Conservation (phyloP, 2,888 invertebrate genomes). For the Monopis laevigella region DNA sequence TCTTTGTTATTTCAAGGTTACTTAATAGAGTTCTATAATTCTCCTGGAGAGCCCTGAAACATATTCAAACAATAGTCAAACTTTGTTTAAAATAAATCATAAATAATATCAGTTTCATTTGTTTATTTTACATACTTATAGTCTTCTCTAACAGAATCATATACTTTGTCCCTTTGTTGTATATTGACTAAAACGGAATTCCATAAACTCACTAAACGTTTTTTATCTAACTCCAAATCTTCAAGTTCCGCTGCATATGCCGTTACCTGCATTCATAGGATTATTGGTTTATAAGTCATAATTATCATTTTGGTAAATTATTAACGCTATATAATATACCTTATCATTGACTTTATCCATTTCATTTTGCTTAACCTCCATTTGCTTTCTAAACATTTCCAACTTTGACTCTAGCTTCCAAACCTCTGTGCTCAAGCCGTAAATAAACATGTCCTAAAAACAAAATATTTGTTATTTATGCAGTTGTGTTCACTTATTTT, state of each 20-base stretch:
- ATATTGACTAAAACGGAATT: constrained; percentile 78
- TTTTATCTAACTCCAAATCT: constrained; percentile 74
- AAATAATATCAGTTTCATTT: neutral
- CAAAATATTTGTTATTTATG: no score
- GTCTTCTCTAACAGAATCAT: constrained; percentile 69
- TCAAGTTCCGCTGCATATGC: constrained; percentile 79
- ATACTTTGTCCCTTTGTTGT: constrained; percentile 72
- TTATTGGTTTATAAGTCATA: neutral
- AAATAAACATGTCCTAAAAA: constrained; percentile 71
- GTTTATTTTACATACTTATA: constrained; percentile 51
- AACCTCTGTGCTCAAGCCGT: constrained; percentile 73
- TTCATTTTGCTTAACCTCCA: constrained; percentile 71
- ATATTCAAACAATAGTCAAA: neutral
- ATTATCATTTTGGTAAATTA: neutral
- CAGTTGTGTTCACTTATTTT: neutral
- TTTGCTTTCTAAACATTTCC: constrained; percentile 70
- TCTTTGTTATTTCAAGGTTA: constrained; percentile 74
- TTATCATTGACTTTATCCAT: constrained; percentile 61
- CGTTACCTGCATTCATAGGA: constrained; percentile 58
- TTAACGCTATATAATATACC: constrained; percentile 25
- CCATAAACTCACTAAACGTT: constrained; percentile 76
- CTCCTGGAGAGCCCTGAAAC: constrained; percentile 66
- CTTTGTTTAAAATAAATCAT: constrained; percentile 12
- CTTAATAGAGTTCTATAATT: constrained; percentile 61
- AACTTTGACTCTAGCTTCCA: constrained; percentile 75